Conservation (phyloP, 2,888 invertebrate species). For the Acleris emargana region DNA sequence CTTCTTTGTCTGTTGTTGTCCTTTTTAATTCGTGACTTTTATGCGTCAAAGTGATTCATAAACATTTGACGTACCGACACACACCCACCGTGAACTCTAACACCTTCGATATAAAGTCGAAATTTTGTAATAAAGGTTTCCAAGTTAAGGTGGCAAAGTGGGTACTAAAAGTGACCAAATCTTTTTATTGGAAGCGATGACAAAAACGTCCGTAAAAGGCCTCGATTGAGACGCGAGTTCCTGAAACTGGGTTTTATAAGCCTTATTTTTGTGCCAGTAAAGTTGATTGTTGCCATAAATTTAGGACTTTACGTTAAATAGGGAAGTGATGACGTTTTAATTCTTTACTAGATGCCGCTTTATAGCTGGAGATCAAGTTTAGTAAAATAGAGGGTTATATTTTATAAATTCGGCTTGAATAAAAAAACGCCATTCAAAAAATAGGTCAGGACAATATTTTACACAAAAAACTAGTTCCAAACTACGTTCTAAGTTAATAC, state of each 20-base stretch:
- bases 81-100: constrained; percentile 1
- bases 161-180: constrained; percentile 52
- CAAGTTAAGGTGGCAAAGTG: constrained; percentile 11
- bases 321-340: neutral
- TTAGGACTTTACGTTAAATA: neutral
- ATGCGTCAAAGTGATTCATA: constrained; percentile 80
- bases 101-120: neutral
- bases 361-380: neutral
- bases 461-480: no score
- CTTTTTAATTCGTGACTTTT: constrained; percentile 81
- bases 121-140: constrained; percentile 32
- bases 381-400: no score
- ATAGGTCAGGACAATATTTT: no score
- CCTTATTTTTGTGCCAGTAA: neutral
- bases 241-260: constrained; percentile 42
- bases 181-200: constrained; percentile 55
- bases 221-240: constrained; percentile 51
- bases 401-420: no score
- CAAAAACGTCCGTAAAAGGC: constrained; percentile 59
- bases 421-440: no score
- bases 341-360: neutral
- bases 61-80: constrained; percentile 51
- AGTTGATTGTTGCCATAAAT: constrained; percentile 2
- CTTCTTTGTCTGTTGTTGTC: constrained; percentile 80
- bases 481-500: no score